Conservation (phyloP, 2,888 invertebrate genomes). For the Thysanoteuthis rhombus region DNA sequence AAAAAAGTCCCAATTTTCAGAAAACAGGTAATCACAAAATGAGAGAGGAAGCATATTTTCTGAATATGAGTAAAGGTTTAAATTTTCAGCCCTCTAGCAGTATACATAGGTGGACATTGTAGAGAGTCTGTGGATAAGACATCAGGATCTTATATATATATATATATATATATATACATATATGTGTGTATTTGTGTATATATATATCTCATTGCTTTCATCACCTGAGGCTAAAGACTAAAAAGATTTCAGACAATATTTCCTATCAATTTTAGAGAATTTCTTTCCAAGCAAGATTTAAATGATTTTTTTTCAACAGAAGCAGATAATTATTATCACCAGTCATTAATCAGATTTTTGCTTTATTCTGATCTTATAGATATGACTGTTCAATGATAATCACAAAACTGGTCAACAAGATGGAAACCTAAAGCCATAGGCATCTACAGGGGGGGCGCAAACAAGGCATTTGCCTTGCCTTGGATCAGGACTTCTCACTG, state of each 20-base stretch:
- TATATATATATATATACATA: too few relatives aligned
- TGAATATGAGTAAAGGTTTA: too few relatives aligned
- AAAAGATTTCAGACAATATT: background rate
- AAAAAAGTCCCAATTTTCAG: too few relatives aligned
- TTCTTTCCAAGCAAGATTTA: background rate
- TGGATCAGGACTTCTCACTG: too few relatives aligned
- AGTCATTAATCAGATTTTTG: background rate
- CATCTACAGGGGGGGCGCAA: too few relatives aligned
- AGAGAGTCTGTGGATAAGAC: background rate
- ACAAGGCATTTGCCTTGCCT: too few relatives aligned
- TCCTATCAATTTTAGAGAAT: background rate
- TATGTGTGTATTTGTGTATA: too few relatives aligned
- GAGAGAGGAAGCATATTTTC: too few relatives aligned
- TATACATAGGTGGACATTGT: too few relatives aligned
- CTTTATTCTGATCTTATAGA: background rate
- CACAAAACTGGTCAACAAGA: background rate
- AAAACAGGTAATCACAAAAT: too few relatives aligned
- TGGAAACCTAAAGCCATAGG: background rate
- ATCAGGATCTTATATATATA: too few relatives aligned
- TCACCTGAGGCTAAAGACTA: background rate
- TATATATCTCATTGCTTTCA: background rate
- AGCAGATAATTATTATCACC: background rate
- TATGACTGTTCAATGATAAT: background rate
- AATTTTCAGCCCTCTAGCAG: too few relatives aligned
- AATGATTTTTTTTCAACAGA: background rate